Conservation (phyloP, 2,888 invertebrate species). For the Macrosiphum euphorbiae region DNA sequence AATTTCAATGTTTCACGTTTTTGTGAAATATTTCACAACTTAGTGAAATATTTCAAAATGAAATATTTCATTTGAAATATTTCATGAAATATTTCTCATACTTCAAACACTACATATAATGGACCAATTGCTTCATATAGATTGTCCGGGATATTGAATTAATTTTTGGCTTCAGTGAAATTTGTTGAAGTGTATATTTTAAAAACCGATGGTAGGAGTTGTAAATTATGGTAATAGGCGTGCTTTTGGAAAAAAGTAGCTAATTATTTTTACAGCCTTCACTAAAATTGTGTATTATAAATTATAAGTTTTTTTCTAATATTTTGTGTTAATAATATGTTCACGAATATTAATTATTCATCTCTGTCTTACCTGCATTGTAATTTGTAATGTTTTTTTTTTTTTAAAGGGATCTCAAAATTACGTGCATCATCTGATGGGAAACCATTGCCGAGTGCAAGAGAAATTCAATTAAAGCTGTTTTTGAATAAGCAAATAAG, state of each 20-base stretch:
- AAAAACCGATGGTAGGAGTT: background rate
- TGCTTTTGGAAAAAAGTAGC: background rate
- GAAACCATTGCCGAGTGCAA: constrained; percentile 43
- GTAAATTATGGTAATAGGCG: background rate
- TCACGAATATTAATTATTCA: background rate
- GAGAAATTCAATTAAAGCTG: constrained; percentile 46
- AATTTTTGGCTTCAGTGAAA: background rate
- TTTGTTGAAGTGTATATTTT: background rate
- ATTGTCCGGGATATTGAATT: background rate
- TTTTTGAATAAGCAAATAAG: constrained; percentile 45
- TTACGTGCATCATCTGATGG: constrained; percentile 15
- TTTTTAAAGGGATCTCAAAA: constrained; percentile 37
- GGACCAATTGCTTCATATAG: background rate
- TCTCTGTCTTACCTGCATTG: background rate
- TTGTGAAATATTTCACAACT: too few species aligned
- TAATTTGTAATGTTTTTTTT: background rate
- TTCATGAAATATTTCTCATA: too few species aligned
- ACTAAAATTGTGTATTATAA: background rate
- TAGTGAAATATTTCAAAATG: too few species aligned
- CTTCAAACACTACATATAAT: too few species aligned
- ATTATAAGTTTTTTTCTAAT: background rate
- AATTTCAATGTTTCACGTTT: too few species aligned
- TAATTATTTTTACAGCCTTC: background rate
- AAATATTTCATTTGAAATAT: too few species aligned
- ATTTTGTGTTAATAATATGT: background rate